Base-by-base conservation (phyloP, 2,888 invertebrate species). In the Pyrrhia umbra region DNA sequence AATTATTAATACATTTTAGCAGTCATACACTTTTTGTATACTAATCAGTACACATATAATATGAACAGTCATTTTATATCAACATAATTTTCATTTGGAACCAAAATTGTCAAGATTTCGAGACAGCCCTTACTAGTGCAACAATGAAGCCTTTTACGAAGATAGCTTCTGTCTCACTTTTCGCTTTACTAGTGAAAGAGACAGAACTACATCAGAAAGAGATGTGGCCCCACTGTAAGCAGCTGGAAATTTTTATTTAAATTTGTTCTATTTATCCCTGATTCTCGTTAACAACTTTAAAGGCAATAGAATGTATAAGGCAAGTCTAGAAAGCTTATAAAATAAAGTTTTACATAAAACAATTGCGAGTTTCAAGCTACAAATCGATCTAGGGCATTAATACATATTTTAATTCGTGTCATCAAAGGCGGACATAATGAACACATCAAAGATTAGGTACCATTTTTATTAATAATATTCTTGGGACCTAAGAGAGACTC, bases 121-220 rank as follows among this genome's bases (percentile, higher is more conserved):
- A 76, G 76, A 80, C 81, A 80, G 81, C 80, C 80, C 81, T 61
- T 37, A 51, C 10, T 51, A 67, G 71, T 74, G 66, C 76, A 78
- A 71, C 54, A 68, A 80, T 59, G 60, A 72, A 52, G 60, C 51
- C 47, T 18, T 39, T 39, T 20, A n/a, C 13, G 56, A 57, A 25
- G 6, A 46, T 39, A 54, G 59, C 25, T 45, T 61, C 51, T 61
- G 50, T 68, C 66, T 66, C 70, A 59, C 49, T 49, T 34, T 47
- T 56, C 52, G 40, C 52, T 57, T 20, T 51, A 27, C 30, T 27
- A 73, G 60, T 57, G 70, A 68, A 70, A 39, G 70, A 62, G 78
- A 70, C 51, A 67, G 43, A 34, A 23, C 23, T 39, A 60, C 57
- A 39, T 42, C 34, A 42, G 30, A 52, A 43, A 50, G n/a, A 39